phyloP scores from a whole-genome alignment of 2,797 vertebrate species.

The Crocodylus rhombifer region DNA sequence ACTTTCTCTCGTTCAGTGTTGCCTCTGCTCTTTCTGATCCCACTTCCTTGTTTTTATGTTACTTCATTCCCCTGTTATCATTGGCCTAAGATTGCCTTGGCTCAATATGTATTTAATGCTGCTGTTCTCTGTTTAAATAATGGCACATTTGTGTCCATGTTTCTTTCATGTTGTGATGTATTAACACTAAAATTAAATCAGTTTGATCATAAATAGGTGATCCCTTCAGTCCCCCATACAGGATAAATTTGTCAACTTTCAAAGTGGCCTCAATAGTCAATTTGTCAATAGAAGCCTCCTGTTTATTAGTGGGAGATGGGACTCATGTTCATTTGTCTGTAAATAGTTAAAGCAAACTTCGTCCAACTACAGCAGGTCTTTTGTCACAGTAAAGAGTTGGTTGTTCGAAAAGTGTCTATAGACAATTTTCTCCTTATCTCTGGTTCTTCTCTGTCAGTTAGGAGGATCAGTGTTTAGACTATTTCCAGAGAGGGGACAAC shows the following conservation, averaged over 20 bases:
- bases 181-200: background rate
- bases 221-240: background rate
- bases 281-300: background rate
- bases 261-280: background rate
- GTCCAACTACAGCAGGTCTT: conserved; percentile 20
- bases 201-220: background rate
- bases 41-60: background rate
- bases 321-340: background rate
- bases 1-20: background rate
- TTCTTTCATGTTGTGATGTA: background rate
- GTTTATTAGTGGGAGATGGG: background rate
- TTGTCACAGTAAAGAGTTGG: conserved; percentile 45
- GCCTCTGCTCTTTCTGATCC: background rate
- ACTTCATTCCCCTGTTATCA: background rate
- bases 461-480: conserved; percentile 82
- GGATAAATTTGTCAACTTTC: background rate
- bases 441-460: conserved; percentile 75
- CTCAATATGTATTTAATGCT: background rate
- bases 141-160: background rate
- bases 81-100: too few species aligned
- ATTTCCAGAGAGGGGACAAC: conserved; percentile 75
- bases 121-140: background rate
- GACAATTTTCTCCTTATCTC: conserved; percentile 82
- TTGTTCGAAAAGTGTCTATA: conserved; percentile 69
- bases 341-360: conserved; percentile 25